Evolutionary conservation across 2,113 vertebrate species (phyloP).

Genomic region (Zapus hudsonius): DNA sequence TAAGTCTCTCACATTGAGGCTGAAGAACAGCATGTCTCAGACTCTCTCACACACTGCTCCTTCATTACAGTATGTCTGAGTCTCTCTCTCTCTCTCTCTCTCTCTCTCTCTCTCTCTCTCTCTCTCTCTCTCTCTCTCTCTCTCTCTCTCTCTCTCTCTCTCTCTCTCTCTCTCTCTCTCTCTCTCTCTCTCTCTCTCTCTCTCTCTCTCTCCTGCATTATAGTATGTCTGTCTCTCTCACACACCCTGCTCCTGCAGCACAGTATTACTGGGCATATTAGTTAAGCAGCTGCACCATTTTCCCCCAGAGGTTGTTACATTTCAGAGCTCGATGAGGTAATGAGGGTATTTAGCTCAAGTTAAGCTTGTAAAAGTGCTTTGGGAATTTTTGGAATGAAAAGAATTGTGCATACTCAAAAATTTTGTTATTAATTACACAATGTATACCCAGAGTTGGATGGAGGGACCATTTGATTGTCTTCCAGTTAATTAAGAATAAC

Average conservation of each 20-base stretch:
- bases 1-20: neutral
- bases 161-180: no score
- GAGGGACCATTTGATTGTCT: conserved; percentile 29
- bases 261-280: conserved; percentile 67
- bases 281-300: conserved; percentile 74
- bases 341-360: conserved; percentile 72
- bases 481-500: conserved; percentile 19
- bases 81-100: no score
- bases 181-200: no score
- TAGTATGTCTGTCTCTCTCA: no score
- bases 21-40: no score
- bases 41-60: no score
- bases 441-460: conserved; percentile 20
- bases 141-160: no score
- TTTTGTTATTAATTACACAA: conserved; percentile 70
- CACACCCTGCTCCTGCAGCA: neutral
- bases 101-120: no score
- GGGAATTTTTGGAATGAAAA: conserved; percentile 80
- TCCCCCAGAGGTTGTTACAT: conserved; percentile 73
- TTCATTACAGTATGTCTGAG: no score
- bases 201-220: no score
- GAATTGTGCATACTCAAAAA: conserved; percentile 61
- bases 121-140: no score
- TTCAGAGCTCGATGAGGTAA: conserved; percentile 80
- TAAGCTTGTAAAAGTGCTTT: conserved; percentile 79